phyloP scores from a whole-genome alignment of 2,888 invertebrate species.

The Sphinx pinastri region DNA sequence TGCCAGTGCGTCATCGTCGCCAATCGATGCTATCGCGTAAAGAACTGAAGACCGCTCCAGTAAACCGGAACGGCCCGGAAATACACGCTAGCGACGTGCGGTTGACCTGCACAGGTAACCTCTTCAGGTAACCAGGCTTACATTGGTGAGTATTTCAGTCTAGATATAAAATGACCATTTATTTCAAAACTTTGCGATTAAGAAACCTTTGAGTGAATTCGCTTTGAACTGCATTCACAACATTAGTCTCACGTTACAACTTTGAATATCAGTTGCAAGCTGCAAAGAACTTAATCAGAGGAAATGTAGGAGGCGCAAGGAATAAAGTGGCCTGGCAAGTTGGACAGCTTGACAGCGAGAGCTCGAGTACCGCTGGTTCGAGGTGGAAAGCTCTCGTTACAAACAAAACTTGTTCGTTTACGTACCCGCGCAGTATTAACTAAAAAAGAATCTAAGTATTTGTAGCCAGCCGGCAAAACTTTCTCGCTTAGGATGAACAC shows the following conservation, averaged over 20 bases:
- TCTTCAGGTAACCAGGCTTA: too few species aligned
- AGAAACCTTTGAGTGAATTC: conserved; percentile 4
- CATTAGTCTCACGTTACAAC: conserved; percentile 8
- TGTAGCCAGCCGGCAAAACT: conserved; percentile 44
- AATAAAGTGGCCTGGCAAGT: conserved; percentile 49
- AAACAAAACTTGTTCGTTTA: conserved; percentile 41
- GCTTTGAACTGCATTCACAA: conserved; percentile 21
- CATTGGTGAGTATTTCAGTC: background rate
- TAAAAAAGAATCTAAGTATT: conserved; percentile 44
- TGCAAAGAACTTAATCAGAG: conserved; percentile 41
- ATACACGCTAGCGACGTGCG: too few species aligned
- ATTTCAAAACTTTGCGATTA: conserved; percentile 3
- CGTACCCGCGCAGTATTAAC: conserved; percentile 37
- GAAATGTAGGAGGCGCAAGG: conserved; percentile 43
- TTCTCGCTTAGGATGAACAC: conserved; percentile 53
- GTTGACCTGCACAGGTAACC: too few species aligned
- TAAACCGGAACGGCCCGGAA: too few species aligned
- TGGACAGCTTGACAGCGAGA: conserved; percentile 47
- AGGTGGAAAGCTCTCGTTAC: conserved; percentile 39
- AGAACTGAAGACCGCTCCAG: too few species aligned
- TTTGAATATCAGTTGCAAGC: conserved; percentile 26
- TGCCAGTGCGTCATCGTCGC: too few species aligned
- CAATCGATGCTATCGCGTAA: too few species aligned
- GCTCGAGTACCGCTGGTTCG: conserved; percentile 39
- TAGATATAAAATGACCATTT: background rate